A percentile compares a stretch with the other conserved stretches of the same genome.
Evolutionary conservation across 1,140 invertebrate species (phyloP).

Genomic region (Globodera ellingtonae): DNA sequence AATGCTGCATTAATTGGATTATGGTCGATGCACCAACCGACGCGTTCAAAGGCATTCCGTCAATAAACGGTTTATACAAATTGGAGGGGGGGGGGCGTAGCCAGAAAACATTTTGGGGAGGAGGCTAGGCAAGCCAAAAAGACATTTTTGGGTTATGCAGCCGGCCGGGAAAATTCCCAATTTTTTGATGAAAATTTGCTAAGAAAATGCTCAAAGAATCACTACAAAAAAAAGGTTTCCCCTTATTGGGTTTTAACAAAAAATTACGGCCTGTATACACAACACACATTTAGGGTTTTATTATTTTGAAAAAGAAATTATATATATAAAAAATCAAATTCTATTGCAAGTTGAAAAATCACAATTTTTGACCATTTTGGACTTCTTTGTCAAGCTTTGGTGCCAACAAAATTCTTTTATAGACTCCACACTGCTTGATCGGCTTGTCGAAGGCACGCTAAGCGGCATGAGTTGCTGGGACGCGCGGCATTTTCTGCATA

Average conservation of each 20-base stretch:
- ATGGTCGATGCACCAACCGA: slow-evolving; percentile 48
- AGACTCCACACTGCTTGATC: slow-evolving; percentile 29
- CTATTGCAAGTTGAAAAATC: background rate
- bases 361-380: background rate
- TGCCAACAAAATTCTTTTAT: slow-evolving; percentile 8
- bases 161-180: too few relatives aligned
- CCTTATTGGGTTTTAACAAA: too few relatives aligned
- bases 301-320: background rate
- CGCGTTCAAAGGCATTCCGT: slow-evolving; percentile 51
- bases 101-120: too few relatives aligned
- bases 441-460: slow-evolving; percentile 33
- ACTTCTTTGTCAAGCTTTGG: background rate
- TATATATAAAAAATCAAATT: slow-evolving; percentile 4
- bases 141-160: too few relatives aligned
- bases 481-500: slow-evolving; percentile 53
- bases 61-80: background rate
- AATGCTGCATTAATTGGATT: slow-evolving; percentile 47
- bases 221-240: too few relatives aligned
- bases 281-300: background rate
- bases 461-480: slow-evolving; percentile 50
- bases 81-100: too few relatives aligned
- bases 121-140: too few relatives aligned
- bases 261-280: too few relatives aligned
- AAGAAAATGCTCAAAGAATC: too few relatives aligned
- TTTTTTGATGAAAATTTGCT: too few relatives aligned